Percentiles rank a stretch among this genome's conserved stretches.
These are phyloP conservation scores for Stenodema calcarata DNA, from an alignment of 2,888 invertebrate genomes.

Conservation along the genomic window DNA sequence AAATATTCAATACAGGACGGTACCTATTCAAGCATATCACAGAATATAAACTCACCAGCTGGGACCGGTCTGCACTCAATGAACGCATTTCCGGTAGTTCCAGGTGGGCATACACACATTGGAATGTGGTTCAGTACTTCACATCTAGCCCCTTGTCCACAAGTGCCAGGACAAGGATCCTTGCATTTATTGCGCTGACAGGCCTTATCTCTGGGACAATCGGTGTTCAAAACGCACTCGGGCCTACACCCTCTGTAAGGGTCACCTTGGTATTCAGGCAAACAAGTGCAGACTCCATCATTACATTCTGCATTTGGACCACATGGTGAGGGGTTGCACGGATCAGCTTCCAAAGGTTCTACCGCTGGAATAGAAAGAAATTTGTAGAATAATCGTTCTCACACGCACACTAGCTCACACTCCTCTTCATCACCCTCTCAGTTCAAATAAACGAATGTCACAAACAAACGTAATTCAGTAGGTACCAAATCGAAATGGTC, in stretches of 20 bases:
- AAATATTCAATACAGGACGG: background rate
- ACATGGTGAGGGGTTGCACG: conserved; percentile 74
- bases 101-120: conserved; percentile 71
- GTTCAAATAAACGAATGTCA: background rate
- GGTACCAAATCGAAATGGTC: background rate
- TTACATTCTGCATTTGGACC: conserved; percentile 72
- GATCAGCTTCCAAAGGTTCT: conserved; percentile 62
- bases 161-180: conserved; percentile 80
- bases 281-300: conserved; percentile 58
- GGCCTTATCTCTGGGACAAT: conserved; percentile 74
- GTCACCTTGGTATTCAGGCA: conserved; percentile 60
- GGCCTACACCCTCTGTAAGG: conserved; percentile 71
- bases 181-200: conserved; percentile 76
- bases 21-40: conserved; percentile 68
- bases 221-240: conserved; percentile 78
- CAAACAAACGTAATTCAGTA: too few relatives aligned
- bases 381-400: conserved; percentile 59
- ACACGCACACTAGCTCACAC: conserved; percentile 70
- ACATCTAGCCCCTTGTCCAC: conserved; percentile 78
- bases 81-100: conserved; percentile 76
- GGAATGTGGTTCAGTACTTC: conserved; percentile 75
- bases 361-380: conserved; percentile 57
- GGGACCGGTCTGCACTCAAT: conserved; percentile 69
- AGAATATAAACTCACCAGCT: conserved; percentile 61
- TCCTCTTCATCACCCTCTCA: background rate